Base-by-base conservation (phyloP, 2,113 vertebrate genomes). In the Capreolus pygargus region DNA sequence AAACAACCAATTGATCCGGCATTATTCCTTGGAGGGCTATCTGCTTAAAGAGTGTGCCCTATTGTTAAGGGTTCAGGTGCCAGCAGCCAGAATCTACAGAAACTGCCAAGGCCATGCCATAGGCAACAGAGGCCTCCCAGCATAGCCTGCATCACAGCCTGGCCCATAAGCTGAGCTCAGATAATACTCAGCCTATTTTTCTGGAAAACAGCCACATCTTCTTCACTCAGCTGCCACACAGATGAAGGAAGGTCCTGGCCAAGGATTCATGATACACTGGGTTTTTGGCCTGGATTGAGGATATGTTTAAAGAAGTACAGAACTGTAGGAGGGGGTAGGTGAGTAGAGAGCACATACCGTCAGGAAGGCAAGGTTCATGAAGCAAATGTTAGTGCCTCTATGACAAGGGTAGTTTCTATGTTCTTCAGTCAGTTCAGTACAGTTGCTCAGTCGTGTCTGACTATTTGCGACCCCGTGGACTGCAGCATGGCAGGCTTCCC, bases 381-480 rank as follows among this genome's bases (percentile, higher is more conserved):
- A 58, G 52, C 52, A 23, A 33, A 67, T 0, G 6, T 43, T 3
- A 55, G 33, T 43, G 9, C 33, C 33, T n/a, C 39, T 45, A 3
- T 0, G 1, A 27, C 13, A 76, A 43, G 3, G 0, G 1, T 6
- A 36, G 25, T 7, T 14, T 43, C 36, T 14, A 39, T 12, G 25
- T 27, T 21, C 70, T 13, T 27, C 23, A 43, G 1, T 39, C n/a
- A 70, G 10, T 39, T 70, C 67, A 70, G n/a, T 23, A 39, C 10
- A 39, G 67, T 23, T 12, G n/a, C 19, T 70, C 67, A 39, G 67
- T 70, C 5, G 0, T 23, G 67, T 23, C n/a, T 0, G 1, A 39
- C 19, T 70, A 19, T 70, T 70, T 36, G 9, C 1, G 1, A 70
- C 4, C n/a, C 64, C 9, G 36, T 36, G 17, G n/a, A 36, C n/a